phyloP scores from a whole-genome alignment of 2,888 invertebrate species.

The Pammene fasciana region DNA sequence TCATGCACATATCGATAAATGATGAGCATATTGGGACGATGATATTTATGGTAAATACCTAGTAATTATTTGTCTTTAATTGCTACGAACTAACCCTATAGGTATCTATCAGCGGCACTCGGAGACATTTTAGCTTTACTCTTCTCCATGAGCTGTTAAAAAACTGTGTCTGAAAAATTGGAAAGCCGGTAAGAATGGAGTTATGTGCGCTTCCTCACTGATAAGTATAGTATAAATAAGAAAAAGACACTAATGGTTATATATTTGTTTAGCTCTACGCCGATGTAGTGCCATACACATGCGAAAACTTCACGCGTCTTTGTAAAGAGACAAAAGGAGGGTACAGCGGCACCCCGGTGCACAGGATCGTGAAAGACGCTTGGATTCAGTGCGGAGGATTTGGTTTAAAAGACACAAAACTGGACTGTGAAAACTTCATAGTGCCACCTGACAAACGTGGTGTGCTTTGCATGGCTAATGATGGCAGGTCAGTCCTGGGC shows the following conservation, averaged over 20 bases:
- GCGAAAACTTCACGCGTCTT: constrained; percentile 82
- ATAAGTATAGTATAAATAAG: too few species aligned
- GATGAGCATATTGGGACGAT: constrained; percentile 74
- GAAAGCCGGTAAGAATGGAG: too few species aligned
- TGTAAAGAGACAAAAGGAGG: constrained; percentile 76
- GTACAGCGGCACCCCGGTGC: constrained; percentile 83
- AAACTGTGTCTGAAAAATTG: too few species aligned
- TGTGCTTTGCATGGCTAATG: constrained; percentile 88
- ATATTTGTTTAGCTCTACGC: constrained; percentile 77
- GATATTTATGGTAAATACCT: constrained; percentile 83
- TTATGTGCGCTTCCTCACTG: too few species aligned
- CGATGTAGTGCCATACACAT: constrained; percentile 83
- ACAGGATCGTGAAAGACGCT: constrained; percentile 86
- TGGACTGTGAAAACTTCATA: constrained; percentile 87
- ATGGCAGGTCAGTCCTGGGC: constrained; percentile 70
- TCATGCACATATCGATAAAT: constrained; percentile 80
- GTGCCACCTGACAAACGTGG: constrained; percentile 86
- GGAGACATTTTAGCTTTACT: too few species aligned
- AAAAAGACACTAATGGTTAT: not conserved
- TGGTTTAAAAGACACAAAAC: constrained; percentile 63
- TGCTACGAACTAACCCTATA: too few species aligned
- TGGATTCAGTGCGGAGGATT: constrained; percentile 88
- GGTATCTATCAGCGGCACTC: too few species aligned
- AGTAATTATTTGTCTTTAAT: too few species aligned
- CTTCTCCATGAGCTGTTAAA: too few species aligned